phyloP scores from a whole-genome alignment of 2,797 vertebrate genomes.

The Notamacropus eugenii region DNA sequence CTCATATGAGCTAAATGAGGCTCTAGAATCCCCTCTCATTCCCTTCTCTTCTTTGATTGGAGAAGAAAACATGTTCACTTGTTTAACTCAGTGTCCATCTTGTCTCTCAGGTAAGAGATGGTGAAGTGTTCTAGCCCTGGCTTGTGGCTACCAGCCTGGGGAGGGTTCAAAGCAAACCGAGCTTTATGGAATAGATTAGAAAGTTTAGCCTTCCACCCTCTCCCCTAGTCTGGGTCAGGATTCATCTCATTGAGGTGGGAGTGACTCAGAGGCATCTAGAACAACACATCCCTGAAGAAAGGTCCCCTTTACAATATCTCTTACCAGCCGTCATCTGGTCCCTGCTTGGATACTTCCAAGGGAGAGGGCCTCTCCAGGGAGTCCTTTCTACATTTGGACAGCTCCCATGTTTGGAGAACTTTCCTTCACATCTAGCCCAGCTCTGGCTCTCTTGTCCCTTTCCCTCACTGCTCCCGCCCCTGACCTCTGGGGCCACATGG shows the following conservation, averaged over 20 bases:
- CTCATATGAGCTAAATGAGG: neutral
- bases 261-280: neutral
- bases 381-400: neutral
- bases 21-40: neutral
- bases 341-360: neutral
- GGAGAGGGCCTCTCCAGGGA: neutral
- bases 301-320: neutral
- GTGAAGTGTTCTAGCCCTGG: neutral
- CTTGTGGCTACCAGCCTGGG: neutral
- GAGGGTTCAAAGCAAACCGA: neutral
- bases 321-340: neutral
- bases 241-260: neutral
- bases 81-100: neutral
- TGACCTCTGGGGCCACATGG: neutral
- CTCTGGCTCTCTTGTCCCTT: neutral
- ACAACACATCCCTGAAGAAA: neutral
- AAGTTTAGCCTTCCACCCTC: neutral
- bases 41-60: neutral
- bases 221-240: neutral
- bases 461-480: neutral
- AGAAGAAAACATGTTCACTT: neutral
- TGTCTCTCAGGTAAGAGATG: neutral
- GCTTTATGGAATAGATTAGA: neutral
- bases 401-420: neutral
- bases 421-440: neutral